Evolutionary conservation across 2,888 invertebrate genomes (phyloP), one percentile per base, ranked within the genome.

Genomic region (Gymnoscelis rufifasciata): DNA sequence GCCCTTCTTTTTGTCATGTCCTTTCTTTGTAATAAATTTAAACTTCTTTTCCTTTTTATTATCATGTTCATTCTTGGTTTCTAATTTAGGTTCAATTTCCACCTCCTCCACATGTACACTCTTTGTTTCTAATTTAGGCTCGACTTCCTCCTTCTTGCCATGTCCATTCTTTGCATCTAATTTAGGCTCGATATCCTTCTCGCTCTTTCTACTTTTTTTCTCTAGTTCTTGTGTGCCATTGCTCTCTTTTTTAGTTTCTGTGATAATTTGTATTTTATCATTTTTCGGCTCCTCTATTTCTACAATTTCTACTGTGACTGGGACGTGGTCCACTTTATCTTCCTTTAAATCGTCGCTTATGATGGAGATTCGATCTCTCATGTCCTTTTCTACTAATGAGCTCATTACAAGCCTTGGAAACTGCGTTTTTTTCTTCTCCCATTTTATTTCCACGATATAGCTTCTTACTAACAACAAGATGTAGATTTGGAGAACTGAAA

Each of bases 401-500:
- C 66, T 69, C 56, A 69, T 60, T 0, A 66, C 52, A 2, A 64
- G 19, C 2, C 60, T 64, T 0, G 68, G 61, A 27, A 68, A 43
- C 19, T 62, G 52, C 3, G 55, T 33, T n/a, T 59, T 56, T 52
- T 68, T 56, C 30, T 50, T 46, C 14, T 41, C 55, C 8, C 56
- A 47, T 48, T 67, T 73, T 2, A 82, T 62, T 51, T 78, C 71
- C 0, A 81, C 77, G 45, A 81, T 75, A 0, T 64, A 62, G 45
- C 81, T 82, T 51, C 81, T 59, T 0, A 80, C 71, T 24, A 83
- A 49, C 8, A 83, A 24, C 1, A 82, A 57, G 0, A 77, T 51
- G 64, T 80, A 83, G 43, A 68, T 28, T 59, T 81, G 78, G 53
- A 71, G 77, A 14, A 74, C 83, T 83, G 69, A 0, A 73, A 44